These are phyloP conservation scores for Drosophila glabriapex DNA, from an alignment of 2,888 invertebrate genomes.

Conservation along the genomic window DNA sequence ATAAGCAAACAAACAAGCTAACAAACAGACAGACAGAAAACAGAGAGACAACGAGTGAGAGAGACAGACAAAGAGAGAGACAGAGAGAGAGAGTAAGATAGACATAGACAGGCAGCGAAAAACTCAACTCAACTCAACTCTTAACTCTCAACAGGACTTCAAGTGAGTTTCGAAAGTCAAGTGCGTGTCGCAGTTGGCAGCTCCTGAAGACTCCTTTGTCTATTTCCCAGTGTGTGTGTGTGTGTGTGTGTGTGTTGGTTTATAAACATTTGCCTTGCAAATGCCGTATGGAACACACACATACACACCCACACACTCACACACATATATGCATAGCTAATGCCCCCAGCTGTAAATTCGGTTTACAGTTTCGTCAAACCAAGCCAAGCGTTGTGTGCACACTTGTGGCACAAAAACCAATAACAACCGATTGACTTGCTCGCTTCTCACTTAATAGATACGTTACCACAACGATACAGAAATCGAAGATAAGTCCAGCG, in stretches of 20 bases:
- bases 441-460: constrained; percentile 16
- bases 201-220: constrained; percentile 54
- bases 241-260: constrained; percentile 48
- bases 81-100: constrained; percentile 2
- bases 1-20: constrained; percentile 54
- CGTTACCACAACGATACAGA: not conserved
- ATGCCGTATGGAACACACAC: constrained; percentile 43
- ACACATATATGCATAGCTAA: constrained; percentile 8
- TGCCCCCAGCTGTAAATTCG: constrained; percentile 25
- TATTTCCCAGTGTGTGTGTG: constrained; percentile 5
- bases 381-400: constrained; percentile 29
- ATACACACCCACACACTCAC: constrained; percentile 5
- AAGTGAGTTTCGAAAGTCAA: constrained; percentile 79
- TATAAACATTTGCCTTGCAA: constrained; percentile 77
- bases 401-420: constrained; percentile 24
- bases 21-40: constrained; percentile 23
- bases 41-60: constrained; percentile 3
- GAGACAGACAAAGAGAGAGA: constrained; percentile 3
- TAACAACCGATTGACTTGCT: constrained; percentile 20
- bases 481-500: constrained; percentile 5
- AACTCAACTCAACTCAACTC: constrained; percentile 53
- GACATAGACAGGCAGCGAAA: constrained; percentile 25
- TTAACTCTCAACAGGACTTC: constrained; percentile 64
- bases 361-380: constrained; percentile 14
- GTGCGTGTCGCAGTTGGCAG: constrained; percentile 76